Evolutionary conservation across 2,888 invertebrate genomes (phyloP).

Genomic region (Incurvaria masculella): DNA sequence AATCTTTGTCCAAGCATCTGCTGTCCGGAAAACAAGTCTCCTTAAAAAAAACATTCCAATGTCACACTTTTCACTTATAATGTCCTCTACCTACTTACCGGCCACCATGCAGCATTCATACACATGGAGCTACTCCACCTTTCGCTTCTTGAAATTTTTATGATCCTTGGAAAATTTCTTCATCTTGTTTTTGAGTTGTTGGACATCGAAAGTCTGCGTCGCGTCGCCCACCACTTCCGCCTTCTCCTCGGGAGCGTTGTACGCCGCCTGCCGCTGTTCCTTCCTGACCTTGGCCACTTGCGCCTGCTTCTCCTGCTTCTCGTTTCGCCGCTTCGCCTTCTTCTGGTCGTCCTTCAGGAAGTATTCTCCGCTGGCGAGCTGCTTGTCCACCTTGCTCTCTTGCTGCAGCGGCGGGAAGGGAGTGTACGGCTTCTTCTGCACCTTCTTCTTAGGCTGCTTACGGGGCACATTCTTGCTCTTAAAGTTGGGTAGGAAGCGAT

Average conservation of each 20-base stretch:
- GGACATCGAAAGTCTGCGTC: slow-evolving; percentile 56
- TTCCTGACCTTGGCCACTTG: slow-evolving; percentile 70
- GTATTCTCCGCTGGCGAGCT: slow-evolving; percentile 94
- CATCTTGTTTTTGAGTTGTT: slow-evolving; percentile 72
- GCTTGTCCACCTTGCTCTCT: slow-evolving; percentile 91
- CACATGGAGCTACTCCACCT: not conserved
- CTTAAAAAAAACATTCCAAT: too few relatives aligned
- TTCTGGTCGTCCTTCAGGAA: slow-evolving; percentile 88
- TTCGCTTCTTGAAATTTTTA: slow-evolving; percentile 22
- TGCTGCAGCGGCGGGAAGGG: slow-evolving; percentile 95
- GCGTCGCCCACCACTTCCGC: slow-evolving; percentile 16
- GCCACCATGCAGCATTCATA: not conserved
- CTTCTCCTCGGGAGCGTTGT: slow-evolving; percentile 75
- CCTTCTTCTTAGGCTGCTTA: slow-evolving; percentile 85
- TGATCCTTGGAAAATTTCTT: slow-evolving; percentile 60
- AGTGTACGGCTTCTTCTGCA: slow-evolving; percentile 90
- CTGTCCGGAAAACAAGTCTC: too few relatives aligned
- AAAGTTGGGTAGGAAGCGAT: slow-evolving; percentile 93
- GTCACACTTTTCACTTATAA: too few relatives aligned
- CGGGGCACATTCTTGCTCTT: slow-evolving; percentile 84
- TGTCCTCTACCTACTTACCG: too few relatives aligned
- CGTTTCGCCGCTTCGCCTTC: slow-evolving; percentile 65
- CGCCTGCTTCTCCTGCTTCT: slow-evolving; percentile 74
- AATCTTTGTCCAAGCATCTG: too few relatives aligned
- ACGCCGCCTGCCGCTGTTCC: slow-evolving; percentile 75